phyloP scores from a whole-genome alignment of 2,113 vertebrate genomes.

The Pleuronectes platessa region DNA sequence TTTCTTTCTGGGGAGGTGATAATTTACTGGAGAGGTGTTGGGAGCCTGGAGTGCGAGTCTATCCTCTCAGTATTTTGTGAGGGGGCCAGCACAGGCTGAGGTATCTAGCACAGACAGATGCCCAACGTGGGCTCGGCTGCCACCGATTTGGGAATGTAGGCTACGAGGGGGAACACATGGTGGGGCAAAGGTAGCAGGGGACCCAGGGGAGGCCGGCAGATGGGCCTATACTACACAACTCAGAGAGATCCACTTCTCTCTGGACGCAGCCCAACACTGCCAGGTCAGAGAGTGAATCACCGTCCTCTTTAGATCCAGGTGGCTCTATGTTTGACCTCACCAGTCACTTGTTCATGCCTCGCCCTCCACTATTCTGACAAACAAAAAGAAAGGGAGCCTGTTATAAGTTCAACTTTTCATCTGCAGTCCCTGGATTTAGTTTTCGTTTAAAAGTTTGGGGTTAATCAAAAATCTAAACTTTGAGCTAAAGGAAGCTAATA shows the following conservation, averaged over 20 bases:
- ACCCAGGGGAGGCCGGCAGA: constrained; percentile 68
- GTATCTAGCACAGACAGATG: constrained; percentile 66
- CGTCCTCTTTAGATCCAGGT: constrained; percentile 47
- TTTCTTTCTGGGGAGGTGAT: constrained; percentile 55
- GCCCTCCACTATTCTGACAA: background rate
- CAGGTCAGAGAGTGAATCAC: constrained; percentile 61
- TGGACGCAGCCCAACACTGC: constrained; percentile 53
- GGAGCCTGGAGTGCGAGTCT: constrained; percentile 27
- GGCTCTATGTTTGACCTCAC: constrained; percentile 51
- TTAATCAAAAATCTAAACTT: no score
- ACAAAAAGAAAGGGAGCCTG: background rate
- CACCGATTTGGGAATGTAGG: constrained; percentile 69
- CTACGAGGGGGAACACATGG: constrained; percentile 65
- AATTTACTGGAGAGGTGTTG: constrained; percentile 56
- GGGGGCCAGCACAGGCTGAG: constrained; percentile 36
- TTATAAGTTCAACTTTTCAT: background rate
- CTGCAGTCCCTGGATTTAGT: background rate
- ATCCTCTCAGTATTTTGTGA: constrained; percentile 15
- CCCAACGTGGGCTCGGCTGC: constrained; percentile 47
- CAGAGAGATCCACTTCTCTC: constrained; percentile 41
- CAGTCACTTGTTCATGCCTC: constrained; percentile 15
- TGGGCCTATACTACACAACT: constrained; percentile 61
- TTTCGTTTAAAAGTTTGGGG: background rate
- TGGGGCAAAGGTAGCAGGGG: constrained; percentile 61
- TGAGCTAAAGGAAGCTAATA: no score